These are phyloP conservation scores for Eriosoma lanigerum DNA, from an alignment of 1,140 invertebrate species.

Conservation along the genomic window DNA sequence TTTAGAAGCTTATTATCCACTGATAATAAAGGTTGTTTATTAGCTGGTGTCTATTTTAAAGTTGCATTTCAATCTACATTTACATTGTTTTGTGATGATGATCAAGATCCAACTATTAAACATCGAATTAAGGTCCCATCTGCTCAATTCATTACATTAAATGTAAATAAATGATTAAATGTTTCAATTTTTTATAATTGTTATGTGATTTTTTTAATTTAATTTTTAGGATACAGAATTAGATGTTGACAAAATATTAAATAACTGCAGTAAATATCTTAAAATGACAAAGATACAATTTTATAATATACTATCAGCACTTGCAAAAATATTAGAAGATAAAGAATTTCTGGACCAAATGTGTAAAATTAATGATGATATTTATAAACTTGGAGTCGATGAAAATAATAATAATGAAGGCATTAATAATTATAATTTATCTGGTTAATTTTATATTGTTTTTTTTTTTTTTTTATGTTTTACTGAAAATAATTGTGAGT, in stretches of 20 bases:
- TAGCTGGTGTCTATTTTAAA: slow-evolving; percentile 79
- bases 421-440: slow-evolving; percentile 42
- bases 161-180: slow-evolving; percentile 19
- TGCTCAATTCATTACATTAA: neutral
- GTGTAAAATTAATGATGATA: slow-evolving; percentile 46
- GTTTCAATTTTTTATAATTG: neutral
- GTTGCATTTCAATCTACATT: slow-evolving; percentile 39
- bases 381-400: slow-evolving; percentile 41
- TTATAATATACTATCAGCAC: neutral
- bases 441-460: slow-evolving; percentile 19
- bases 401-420: slow-evolving; percentile 49
- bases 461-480: neutral
- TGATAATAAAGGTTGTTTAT: slow-evolving; percentile 76
- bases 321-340: slow-evolving; percentile 42
- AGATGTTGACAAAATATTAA: slow-evolving; percentile 27
- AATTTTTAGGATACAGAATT: slow-evolving; percentile 10
- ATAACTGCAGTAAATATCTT: slow-evolving; percentile 33
- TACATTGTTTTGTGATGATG: slow-evolving; percentile 43
- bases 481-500: neutral
- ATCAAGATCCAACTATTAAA: slow-evolving; percentile 21
- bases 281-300: slow-evolving; percentile 27
- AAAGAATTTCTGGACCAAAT: slow-evolving; percentile 31
- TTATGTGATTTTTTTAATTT: neutral
- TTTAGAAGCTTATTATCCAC: slow-evolving; percentile 78
- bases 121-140: slow-evolving; percentile 46